Conservation (phyloP, 2,113 vertebrate genomes). For the Leptodactylus fuscus region DNA sequence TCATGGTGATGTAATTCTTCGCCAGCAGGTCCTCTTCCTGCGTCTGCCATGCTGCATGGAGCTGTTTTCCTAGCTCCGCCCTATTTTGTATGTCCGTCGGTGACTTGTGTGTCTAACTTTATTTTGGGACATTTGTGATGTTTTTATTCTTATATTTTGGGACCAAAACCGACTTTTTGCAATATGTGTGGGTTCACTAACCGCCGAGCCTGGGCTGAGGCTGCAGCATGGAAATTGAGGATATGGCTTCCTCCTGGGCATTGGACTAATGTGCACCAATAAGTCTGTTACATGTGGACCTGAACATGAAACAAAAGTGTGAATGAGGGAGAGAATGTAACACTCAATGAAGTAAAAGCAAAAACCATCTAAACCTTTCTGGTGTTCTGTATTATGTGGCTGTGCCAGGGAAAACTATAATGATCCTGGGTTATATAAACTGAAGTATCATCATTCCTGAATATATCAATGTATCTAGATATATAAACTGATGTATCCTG, state of each 20-base stretch:
- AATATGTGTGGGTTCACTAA: not conserved
- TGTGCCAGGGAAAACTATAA: no score
- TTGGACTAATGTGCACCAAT: no score
- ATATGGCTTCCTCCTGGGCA: not conserved
- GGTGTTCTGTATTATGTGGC: not conserved
- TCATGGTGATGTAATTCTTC: not conserved
- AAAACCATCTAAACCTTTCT: no score
- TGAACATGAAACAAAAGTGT: not conserved
- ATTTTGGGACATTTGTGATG: not conserved
- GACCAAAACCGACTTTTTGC: conserved; percentile 45
- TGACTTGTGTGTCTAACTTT: not conserved
- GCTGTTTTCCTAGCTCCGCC: not conserved
- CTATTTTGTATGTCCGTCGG: not conserved
- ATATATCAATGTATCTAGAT: no score
- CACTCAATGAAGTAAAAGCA: not conserved
- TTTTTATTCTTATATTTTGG: not conserved
- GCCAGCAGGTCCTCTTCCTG: not conserved
- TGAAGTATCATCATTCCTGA: no score
- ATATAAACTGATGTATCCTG: no score
- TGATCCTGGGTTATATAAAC: no score
- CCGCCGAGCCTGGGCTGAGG: no score
- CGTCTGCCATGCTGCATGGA: conserved; percentile 52
- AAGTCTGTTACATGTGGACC: not conserved
- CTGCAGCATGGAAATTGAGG: no score
- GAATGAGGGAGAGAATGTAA: not conserved